phyloP scores from a whole-genome alignment of 2,113 vertebrate species.

The Podarcis muralis region DNA sequence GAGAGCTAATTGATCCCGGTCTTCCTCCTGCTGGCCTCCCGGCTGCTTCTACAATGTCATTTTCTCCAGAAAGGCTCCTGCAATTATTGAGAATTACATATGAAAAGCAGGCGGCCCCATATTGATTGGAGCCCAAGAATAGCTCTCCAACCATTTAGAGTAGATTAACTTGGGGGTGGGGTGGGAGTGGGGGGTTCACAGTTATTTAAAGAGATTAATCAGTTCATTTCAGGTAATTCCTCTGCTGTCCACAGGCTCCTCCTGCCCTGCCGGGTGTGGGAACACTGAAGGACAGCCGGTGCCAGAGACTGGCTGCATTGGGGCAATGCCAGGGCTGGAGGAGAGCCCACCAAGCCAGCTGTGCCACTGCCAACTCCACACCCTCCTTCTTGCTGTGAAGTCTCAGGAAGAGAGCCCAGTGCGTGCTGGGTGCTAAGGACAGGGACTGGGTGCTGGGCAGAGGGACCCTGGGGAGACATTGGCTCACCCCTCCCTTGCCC shows the following conservation, averaged over 20 bases:
- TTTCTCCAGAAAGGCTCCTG: constrained; percentile 67
- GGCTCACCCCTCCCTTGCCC: too few relatives aligned
- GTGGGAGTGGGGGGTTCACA: constrained; percentile 67
- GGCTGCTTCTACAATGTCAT: constrained; percentile 66
- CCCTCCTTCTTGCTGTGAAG: too few relatives aligned
- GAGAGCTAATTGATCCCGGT: constrained; percentile 48
- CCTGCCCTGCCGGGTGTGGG: neutral
- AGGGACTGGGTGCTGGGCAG: neutral
- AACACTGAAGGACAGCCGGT: neutral
- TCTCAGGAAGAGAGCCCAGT: neutral
- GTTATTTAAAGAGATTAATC: constrained; percentile 78
- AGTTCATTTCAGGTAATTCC: constrained; percentile 64
- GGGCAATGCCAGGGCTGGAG: neutral
- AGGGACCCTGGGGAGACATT: too few relatives aligned
- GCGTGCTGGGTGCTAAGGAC: neutral
- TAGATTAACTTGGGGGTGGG: constrained; percentile 73
- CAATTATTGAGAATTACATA: constrained; percentile 77
- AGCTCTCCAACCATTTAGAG: constrained; percentile 73
- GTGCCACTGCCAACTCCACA: neutral
- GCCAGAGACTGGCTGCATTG: neutral
- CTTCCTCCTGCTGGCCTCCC: constrained; percentile 50
- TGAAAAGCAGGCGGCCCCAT: constrained; percentile 56
- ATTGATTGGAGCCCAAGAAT: constrained; percentile 74
- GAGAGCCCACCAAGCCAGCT: neutral
- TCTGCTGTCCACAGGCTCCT: constrained; percentile 24